Conservation (phyloP, 2,113 vertebrate species). For the Coptodon rendalli region DNA sequence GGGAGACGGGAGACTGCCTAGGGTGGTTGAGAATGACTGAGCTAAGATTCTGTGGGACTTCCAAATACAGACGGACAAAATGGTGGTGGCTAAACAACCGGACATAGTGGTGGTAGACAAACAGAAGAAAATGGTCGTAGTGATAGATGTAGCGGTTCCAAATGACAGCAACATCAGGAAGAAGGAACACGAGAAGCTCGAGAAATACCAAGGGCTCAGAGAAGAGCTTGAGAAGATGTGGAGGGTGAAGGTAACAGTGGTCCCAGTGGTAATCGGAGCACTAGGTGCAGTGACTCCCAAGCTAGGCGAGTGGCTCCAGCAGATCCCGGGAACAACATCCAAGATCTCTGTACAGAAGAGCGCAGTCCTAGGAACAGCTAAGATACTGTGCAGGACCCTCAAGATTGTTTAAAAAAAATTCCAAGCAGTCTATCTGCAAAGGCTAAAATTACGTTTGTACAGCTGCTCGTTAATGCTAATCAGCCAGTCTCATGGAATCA, state of each 20-base stretch:
- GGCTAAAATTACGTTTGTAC: neutral
- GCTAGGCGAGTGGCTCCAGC: neutral
- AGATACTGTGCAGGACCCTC: neutral
- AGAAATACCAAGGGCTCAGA: neutral
- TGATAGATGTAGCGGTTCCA: accelerated
- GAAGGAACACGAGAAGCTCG: accelerated
- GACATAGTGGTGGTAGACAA: neutral
- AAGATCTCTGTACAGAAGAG: neutral
- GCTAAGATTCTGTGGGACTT: neutral
- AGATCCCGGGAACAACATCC: neutral
- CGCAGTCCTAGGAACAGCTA: neutral
- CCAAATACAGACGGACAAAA: neutral
- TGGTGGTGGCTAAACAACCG: neutral
- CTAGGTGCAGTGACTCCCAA: neutral
- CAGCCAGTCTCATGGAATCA: neutral
- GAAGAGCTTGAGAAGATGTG: neutral
- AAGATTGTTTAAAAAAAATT: neutral
- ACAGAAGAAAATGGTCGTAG: neutral
- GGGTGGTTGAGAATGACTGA: neutral
- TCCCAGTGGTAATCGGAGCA: neutral
- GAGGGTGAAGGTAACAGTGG: neutral
- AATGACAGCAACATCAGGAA: neutral
- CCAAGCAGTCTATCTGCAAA: neutral
- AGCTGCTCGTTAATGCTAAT: neutral
- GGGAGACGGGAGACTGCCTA: neutral